These are phyloP conservation scores for Pardosa pseudoannulata DNA, from an alignment of 2,888 invertebrate genomes.

Conservation along the genomic window DNA sequence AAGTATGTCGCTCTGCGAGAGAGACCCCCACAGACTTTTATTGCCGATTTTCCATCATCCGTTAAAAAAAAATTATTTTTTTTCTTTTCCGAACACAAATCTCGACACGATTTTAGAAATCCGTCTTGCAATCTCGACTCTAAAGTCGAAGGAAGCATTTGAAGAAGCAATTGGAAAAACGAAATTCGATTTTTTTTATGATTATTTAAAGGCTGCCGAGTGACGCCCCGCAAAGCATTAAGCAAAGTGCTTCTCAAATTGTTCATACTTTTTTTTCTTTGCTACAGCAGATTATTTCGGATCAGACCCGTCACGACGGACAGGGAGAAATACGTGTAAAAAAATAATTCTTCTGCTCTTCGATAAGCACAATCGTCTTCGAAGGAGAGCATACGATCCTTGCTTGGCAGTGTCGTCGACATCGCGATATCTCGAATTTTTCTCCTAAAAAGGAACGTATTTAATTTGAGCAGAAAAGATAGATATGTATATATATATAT, in stretches of 20 bases:
- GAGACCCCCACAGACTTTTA: not conserved
- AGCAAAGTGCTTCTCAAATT: slow-evolving; percentile 15
- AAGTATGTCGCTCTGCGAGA: not conserved
- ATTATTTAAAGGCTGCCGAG: not conserved
- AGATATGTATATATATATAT: no score
- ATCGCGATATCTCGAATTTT: not conserved
- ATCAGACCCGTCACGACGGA: not conserved
- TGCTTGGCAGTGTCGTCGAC: no score
- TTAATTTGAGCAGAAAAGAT: not conserved
- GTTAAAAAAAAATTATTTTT: not conserved
- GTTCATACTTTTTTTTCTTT: slow-evolving; percentile 11
- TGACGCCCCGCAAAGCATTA: slow-evolving; percentile 17
- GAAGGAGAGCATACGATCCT: not conserved
- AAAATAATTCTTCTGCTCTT: not conserved
- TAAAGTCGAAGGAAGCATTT: not conserved
- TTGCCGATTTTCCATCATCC: not conserved
- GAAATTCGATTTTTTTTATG: slow-evolving; percentile 13
- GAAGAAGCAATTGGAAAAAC: not conserved
- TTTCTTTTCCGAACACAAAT: not conserved
- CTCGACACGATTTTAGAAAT: not conserved
- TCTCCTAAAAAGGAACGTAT: no score
- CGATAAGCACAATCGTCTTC: not conserved
- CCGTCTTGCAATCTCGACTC: not conserved
- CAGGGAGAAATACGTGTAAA: no score
- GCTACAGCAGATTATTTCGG: slow-evolving; percentile 7